These are phyloP conservation scores for Acronicta aceris DNA, from an alignment of 2,888 invertebrate species.

Conservation along the genomic window DNA sequence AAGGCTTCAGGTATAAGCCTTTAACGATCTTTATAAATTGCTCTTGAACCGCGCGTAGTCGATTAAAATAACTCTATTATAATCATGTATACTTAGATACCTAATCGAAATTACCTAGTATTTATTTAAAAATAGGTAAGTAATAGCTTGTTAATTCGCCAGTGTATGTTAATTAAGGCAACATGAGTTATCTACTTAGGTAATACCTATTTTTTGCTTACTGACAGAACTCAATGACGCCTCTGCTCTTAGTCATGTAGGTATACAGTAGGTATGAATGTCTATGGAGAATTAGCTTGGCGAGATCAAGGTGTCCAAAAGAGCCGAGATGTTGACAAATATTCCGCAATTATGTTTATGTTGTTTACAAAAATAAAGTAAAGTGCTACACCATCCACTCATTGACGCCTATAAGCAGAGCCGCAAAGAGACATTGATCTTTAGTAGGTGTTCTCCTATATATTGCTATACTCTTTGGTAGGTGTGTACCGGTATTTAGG, in stretches of 20 bases:
- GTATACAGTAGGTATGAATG: conserved; percentile 17
- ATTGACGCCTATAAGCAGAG: conserved; percentile 34
- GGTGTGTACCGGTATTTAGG: conserved; percentile 77
- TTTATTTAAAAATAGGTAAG: too few species aligned
- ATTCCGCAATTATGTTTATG: conserved; percentile 22
- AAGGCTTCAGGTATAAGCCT: too few species aligned
- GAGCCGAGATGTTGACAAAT: conserved; percentile 13
- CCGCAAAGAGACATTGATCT: conserved; percentile 56
- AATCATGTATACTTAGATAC: too few species aligned
- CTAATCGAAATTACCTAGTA: background rate
- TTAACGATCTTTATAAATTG: too few species aligned
- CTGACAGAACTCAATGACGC: conserved; percentile 47
- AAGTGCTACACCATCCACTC: conserved; percentile 34
- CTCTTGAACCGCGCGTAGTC: too few species aligned
- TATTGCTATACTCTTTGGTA: too few species aligned
- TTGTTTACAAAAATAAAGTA: conserved; percentile 47
- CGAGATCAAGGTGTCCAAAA: conserved; percentile 39
- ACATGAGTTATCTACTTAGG: conserved; percentile 13
- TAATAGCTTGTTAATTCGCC: background rate
- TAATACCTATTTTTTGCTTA: conserved; percentile 49
- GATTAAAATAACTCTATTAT: too few species aligned
- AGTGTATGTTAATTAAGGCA: background rate
- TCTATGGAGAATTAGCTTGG: conserved; percentile 24
- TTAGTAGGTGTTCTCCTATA: too few species aligned
- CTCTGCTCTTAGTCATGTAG: conserved; percentile 43